Conservation (phyloP, 2,888 invertebrate species). For the Polyploca ridens region DNA sequence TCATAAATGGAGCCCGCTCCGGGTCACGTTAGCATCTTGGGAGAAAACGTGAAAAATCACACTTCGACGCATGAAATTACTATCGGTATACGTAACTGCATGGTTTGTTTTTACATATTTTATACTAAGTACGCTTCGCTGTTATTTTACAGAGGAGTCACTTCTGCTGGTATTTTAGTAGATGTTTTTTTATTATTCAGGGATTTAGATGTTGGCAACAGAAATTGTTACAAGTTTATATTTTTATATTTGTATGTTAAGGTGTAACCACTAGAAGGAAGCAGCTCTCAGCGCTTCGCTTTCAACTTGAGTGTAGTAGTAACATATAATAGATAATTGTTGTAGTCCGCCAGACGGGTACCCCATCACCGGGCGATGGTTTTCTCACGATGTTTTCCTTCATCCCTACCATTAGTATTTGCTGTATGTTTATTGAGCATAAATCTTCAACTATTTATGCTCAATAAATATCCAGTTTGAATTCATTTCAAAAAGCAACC, state of each 20-base stretch:
- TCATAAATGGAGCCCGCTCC: slow-evolving; percentile 82
- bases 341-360: too few relatives aligned
- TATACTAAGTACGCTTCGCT: slow-evolving; percentile 30
- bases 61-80: slow-evolving; percentile 78
- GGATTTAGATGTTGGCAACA: not conserved
- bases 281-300: too few relatives aligned
- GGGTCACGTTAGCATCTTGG: slow-evolving; percentile 80
- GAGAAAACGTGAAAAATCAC: slow-evolving; percentile 83
- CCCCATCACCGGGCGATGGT: too few relatives aligned
- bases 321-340: too few relatives aligned
- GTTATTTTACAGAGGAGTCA: not conserved
- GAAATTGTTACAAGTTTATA: not conserved
- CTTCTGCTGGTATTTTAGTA: not conserved
- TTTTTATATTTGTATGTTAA: not conserved
- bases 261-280: too few relatives aligned
- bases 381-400: too few relatives aligned
- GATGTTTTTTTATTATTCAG: not conserved
- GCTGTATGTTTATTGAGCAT: too few relatives aligned
- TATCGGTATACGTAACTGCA: slow-evolving; percentile 45
- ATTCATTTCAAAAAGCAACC: too few relatives aligned
- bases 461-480: too few relatives aligned
- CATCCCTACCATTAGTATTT: too few relatives aligned
- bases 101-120: slow-evolving; percentile 36
- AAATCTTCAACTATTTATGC: too few relatives aligned
- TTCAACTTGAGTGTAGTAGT: too few relatives aligned